Evolutionary conservation across 1,140 invertebrate genomes (phyloP), one percentile per base, ranked within the genome.

Genomic region (Venustaconcha ellipsiformis): DNA sequence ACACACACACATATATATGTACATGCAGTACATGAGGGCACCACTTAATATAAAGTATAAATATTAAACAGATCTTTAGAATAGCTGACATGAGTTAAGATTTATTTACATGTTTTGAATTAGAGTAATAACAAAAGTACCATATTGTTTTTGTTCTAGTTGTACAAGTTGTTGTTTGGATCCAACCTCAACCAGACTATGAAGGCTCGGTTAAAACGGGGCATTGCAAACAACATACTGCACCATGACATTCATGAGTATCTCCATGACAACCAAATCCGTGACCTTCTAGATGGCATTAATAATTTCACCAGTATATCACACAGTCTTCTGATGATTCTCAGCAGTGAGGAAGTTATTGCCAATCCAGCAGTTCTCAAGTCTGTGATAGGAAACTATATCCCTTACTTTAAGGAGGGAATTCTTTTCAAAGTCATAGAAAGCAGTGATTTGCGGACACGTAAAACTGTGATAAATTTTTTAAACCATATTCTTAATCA

Each of bases 101-200:
- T 48, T 48, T 48, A 6, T 48, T 48, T 48, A 48, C 6, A 8
- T 48, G 11, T 48, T 48, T 11, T 48, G 37, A 48, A 48, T 48
- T 48, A 48, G 11, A 6, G 37, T 48, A 48, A 48, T 48, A 48
- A 48, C 37, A 48, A 48, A 48, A 48, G 37, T 48, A 48, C 37
- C 6, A 11, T 11, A 57, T 26, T 56, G 26, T 59, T 77, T 48
- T 57, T 14, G 23, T 71, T 78, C 13, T 76, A 85, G 84, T 65
- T 84, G 14, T 84, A 85, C 64, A 73, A 70, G 63, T 78, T 80
- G 37, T 63, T 85, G 55, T 84, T 84, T 78, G 84, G 83, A 63
- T 72, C 75, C 30, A 70, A 78, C 65, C 59, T 69, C 14, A n/a
- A 72, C 4, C 6, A 48, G 37, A 48, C 11, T 48, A 48, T 48